Conservation (phyloP, 2,888 invertebrate species). For the Drosophila imparisetae region DNA sequence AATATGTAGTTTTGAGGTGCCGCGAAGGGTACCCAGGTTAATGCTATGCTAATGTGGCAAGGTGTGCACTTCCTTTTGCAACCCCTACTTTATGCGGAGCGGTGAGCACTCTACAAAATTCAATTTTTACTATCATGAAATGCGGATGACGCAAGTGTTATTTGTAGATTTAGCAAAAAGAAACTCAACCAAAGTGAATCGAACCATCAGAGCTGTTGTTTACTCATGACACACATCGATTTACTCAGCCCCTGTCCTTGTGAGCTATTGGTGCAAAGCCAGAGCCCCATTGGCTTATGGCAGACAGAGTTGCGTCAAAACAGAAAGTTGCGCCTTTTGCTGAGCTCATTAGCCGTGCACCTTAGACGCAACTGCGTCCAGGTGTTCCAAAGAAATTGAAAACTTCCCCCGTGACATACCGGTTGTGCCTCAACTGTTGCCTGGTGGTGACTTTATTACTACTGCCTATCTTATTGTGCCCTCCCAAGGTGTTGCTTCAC, state of each 20-base stretch:
- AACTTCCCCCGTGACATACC: constrained; percentile 72
- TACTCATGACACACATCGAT: constrained; percentile 34
- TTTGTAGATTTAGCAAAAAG: constrained; percentile 45
- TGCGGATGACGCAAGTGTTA: constrained; percentile 71
- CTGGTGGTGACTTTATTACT: constrained; percentile 38
- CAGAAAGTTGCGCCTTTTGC: constrained; percentile 51
- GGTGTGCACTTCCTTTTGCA: constrained; percentile 69
- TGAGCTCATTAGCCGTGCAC: constrained; percentile 66
- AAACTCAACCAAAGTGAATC: constrained; percentile 5
- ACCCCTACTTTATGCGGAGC: constrained; percentile 47
- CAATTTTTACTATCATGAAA: constrained; percentile 34
- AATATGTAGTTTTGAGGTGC: constrained; percentile 9
- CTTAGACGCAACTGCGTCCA: constrained; percentile 64
- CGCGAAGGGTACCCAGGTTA: constrained; percentile 44
- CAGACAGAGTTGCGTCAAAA: constrained; percentile 78
- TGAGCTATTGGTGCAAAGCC: neutral
- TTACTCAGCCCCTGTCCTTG: constrained; percentile 4
- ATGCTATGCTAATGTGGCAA: constrained; percentile 75
- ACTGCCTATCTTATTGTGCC: constrained; percentile 15
- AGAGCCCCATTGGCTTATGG: constrained; percentile 15
- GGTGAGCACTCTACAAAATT: constrained; percentile 16
- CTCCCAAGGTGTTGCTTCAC: constrained; percentile 62
- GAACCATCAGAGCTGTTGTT: constrained; percentile 60
- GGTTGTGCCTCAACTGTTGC: constrained; percentile 40
- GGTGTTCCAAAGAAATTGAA: constrained; percentile 73